Base-by-base conservation (phyloP, 2,113 vertebrate species). In the Xiphias gladius region DNA sequence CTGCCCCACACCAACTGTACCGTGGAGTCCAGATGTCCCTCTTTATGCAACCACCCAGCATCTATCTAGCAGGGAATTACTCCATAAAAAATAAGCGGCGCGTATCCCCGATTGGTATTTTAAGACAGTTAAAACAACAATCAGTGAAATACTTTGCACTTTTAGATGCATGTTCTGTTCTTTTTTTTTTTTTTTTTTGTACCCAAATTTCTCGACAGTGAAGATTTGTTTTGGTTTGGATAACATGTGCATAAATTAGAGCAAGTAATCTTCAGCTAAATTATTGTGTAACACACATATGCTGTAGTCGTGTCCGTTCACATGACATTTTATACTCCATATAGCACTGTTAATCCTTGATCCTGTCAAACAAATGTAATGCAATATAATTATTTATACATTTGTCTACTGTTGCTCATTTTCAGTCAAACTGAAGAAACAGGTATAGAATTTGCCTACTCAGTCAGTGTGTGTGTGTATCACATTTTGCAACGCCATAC, bases 11-110 rank as follows among this genome's bases (percentile, higher is more conserved):
- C 78, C 75, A 48, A 64, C 63, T 66, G 55, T 30, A 63, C 43
- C 35, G 72, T 22, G 46, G 66, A 46, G 28, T 50, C 76, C 68
- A 86, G 59, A 88, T 84, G 81, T 69, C 35, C 28, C 43, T 74
- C 54, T 5, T 26, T 77, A 46, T 87, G 20, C n/a, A n/a, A 69
- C 8, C 48, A 54, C 37, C 66, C 16, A 57, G 68, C 24, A 75
- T 63, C 37, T 41, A 24, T 72, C 14, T n/a, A 24, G 11, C 32
- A 58, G 55, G 4, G 19, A 64, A 52, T 71, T 9, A 24, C 26
- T 30, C 24, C 32, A 22, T 28, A 46, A 66, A 57, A 14, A 1
- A 65, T 26, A 59, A 30, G 6, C 20, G 19, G 30, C 52, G 5
- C 0, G 9, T 19, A n/a, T 71, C 7, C 37, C 9, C 19, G 16